A percentile compares a stretch with the other conserved stretches of the same genome.
These are phyloP conservation scores for Oasisia sp. DNA, from an alignment of 2,888 invertebrate genomes.

Conservation along the genomic window DNA sequence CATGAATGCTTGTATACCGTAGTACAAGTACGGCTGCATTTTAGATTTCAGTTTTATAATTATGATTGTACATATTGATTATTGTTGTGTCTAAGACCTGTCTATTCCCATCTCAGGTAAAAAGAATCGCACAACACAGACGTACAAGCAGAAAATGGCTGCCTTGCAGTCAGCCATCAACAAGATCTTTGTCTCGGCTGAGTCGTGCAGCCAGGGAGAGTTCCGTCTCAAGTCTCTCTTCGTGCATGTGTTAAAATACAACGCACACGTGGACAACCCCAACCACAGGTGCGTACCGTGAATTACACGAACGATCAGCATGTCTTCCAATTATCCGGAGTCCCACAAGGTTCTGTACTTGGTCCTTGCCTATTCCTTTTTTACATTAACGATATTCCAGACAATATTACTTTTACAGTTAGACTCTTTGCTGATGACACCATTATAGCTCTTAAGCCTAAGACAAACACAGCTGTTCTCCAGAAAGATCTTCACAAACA, in stretches of 20 bases:
- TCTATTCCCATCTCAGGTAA: not conserved
- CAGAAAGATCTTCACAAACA: too few species aligned
- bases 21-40: not conserved
- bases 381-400: too few species aligned
- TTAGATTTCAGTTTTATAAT: not conserved
- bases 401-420: too few species aligned
- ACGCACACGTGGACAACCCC: not conserved
- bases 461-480: too few species aligned
- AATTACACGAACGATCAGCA: not conserved
- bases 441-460: too few species aligned
- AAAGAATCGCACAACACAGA: not conserved
- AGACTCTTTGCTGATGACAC: too few species aligned
- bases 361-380: too few species aligned
- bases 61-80: not conserved
- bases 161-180: not conserved
- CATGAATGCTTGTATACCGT: too few species aligned
- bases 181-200: not conserved
- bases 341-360: too few species aligned
- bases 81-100: not conserved
- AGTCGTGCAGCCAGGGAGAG: not conserved
- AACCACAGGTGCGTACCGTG: not conserved
- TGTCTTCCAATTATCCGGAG: not conserved
- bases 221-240: not conserved
- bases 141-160: not conserved
- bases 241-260: not conserved